phyloP scores from a whole-genome alignment of 2,797 vertebrate species.

The Sebastes nivosus region DNA sequence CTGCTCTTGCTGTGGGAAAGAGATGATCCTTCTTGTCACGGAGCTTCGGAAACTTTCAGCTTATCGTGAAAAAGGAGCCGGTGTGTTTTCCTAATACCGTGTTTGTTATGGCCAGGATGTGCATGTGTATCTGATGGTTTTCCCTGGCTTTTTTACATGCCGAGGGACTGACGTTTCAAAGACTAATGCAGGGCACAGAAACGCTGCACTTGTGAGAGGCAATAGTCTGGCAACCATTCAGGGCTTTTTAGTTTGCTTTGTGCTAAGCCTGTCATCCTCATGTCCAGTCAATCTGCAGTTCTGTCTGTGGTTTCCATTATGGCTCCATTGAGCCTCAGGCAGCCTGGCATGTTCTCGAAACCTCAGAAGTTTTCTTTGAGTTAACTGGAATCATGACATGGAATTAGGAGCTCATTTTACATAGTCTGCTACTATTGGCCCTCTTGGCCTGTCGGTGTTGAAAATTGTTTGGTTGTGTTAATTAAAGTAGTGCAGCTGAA shows the following conservation, averaged over 20 bases:
- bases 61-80: conserved; percentile 42
- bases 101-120: conserved; percentile 58
- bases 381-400: conserved; percentile 73
- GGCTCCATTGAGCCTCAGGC: conserved; percentile 63
- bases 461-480: conserved; percentile 36
- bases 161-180: conserved; percentile 47
- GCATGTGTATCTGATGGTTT: conserved; percentile 63
- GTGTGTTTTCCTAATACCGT: conserved; percentile 64
- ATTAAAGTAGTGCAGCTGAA: conserved; percentile 42
- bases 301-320: conserved; percentile 75
- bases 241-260: conserved; percentile 62
- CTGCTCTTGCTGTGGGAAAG: conserved; percentile 71
- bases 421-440: conserved; percentile 46
- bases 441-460: conserved; percentile 36
- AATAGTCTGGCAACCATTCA: conserved; percentile 64
- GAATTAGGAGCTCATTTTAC: conserved; percentile 70
- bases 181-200: conserved; percentile 59
- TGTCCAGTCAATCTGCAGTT: conserved; percentile 71
- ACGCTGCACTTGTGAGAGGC: conserved; percentile 44
- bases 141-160: conserved; percentile 56
- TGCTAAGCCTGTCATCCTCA: conserved; percentile 70
- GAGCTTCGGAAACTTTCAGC: conserved; percentile 27
- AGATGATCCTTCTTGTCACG: conserved; percentile 54
- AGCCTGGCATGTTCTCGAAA: conserved; percentile 63
- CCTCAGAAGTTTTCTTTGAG: conserved; percentile 73